Evolutionary conservation across 1,140 invertebrate genomes (phyloP).

Genomic region (Drosophila neocordata): DNA sequence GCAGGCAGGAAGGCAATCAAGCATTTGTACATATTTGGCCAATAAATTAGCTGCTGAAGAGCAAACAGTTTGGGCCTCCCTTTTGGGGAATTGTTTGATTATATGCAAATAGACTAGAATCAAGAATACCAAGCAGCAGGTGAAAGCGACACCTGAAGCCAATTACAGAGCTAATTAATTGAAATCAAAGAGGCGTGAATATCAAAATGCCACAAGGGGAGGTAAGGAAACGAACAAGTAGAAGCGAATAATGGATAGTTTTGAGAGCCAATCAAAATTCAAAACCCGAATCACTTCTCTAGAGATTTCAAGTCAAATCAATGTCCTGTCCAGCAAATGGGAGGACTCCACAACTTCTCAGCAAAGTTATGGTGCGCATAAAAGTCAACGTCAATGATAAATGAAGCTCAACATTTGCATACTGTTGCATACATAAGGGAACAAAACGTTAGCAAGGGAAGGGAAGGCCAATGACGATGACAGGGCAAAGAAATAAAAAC

Average conservation of each 20-base stretch:
- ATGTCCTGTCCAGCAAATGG: conserved; percentile 45
- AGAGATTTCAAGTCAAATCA: conserved; percentile 53
- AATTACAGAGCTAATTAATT: conserved; percentile 70
- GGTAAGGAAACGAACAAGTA: too few relatives aligned
- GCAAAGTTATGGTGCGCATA: conserved; percentile 63
- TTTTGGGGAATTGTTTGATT: conserved; percentile 36
- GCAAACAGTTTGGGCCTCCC: conserved; percentile 28
- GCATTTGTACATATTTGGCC: conserved; percentile 47
- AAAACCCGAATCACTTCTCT: conserved; percentile 8
- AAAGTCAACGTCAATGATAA: conserved; percentile 72
- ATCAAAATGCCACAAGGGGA: background rate
- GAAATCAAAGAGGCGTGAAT: conserved; percentile 45
- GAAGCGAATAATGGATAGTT: conserved; percentile 19
- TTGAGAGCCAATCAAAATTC: conserved; percentile 33
- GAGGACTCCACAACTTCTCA: conserved; percentile 7
- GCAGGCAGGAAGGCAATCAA: conserved; percentile 20
- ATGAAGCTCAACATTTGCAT: conserved; percentile 68
- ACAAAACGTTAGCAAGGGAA: background rate
- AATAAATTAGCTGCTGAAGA: conserved; percentile 60
- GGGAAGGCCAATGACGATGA: conserved; percentile 15
- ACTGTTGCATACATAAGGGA: conserved; percentile 38
- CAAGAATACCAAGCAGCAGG: conserved; percentile 35
- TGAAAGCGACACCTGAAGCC: conserved; percentile 43
- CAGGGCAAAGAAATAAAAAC: conserved; percentile 13
- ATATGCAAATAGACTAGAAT: conserved; percentile 48